phyloP scores from a whole-genome alignment of 1,140 invertebrate species.

The Sitobion miscanthi region DNA sequence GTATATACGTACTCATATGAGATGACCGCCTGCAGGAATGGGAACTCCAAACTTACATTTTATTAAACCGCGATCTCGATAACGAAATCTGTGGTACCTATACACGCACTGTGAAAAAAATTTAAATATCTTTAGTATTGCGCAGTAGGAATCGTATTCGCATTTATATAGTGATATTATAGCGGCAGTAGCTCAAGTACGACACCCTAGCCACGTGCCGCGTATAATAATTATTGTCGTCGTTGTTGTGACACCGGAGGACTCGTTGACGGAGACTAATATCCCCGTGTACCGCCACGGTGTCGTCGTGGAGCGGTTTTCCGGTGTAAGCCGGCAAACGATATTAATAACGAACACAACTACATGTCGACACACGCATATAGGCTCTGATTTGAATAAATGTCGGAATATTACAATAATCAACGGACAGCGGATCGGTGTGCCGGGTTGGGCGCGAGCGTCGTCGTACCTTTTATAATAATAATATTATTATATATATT shows the following conservation, averaged over 20 bases:
- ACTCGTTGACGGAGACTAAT: constrained; percentile 48
- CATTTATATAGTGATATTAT: neutral
- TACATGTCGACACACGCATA: neutral
- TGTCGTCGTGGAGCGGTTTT: constrained; percentile 30
- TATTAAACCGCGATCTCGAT: too few relatives aligned
- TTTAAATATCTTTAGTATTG: neutral
- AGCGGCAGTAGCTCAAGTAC: neutral
- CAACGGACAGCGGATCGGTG: constrained; percentile 33
- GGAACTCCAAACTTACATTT: too few relatives aligned
- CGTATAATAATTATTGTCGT: neutral
- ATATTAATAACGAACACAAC: constrained; percentile 19
- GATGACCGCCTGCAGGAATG: too few relatives aligned
- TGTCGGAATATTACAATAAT: constrained; percentile 48
- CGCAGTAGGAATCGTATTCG: neutral
- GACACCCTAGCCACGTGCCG: neutral
- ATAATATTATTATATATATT: constrained; percentile 36
- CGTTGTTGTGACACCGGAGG: neutral
- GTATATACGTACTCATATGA: too few relatives aligned
- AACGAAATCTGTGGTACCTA: neutral
- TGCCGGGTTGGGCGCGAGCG: constrained; percentile 14
- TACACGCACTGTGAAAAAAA: neutral
- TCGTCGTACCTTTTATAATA: constrained; percentile 18
- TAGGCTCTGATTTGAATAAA: constrained; percentile 41
- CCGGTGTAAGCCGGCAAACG: constrained; percentile 40
- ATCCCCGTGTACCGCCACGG: neutral